Conservation (phyloP, 2,797 vertebrate species). For the Cheirogaleus major region DNA sequence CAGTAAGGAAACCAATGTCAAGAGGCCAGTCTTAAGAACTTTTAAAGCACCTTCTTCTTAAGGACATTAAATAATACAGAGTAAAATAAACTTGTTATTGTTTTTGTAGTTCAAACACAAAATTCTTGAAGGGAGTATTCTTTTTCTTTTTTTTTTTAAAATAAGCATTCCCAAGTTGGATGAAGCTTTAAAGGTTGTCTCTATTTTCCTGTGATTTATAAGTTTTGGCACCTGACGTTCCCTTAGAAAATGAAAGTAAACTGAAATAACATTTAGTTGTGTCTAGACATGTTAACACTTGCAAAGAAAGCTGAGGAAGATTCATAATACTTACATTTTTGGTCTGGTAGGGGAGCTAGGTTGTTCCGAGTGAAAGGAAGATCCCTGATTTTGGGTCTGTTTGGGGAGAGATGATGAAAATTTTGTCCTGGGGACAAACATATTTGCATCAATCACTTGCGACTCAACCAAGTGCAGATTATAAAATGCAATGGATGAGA, state of each 20-base stretch:
- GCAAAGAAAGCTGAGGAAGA: neutral
- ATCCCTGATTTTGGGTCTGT: constrained; percentile 84
- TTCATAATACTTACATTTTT: constrained; percentile 88
- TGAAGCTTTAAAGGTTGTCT: neutral
- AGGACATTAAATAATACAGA: neutral
- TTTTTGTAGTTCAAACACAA: constrained; percentile 16
- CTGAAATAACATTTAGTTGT: neutral
- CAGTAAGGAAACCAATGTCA: neutral
- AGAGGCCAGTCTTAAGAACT: neutral
- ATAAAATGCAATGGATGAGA: neutral
- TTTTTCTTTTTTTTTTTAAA: neutral
- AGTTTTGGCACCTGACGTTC: neutral
- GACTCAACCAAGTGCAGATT: neutral
- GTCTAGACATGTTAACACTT: neutral
- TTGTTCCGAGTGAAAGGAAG: constrained; percentile 81
- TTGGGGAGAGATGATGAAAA: constrained; percentile 82
- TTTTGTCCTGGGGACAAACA: constrained; percentile 83
- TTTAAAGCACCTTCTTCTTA: neutral
- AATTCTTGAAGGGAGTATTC: neutral
- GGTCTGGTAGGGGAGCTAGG: constrained; percentile 87
- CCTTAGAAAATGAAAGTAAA: constrained; percentile 43
- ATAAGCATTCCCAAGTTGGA: neutral
- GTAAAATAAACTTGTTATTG: constrained; percentile 4
- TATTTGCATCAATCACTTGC: constrained; percentile 19
- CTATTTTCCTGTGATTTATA: constrained; percentile 6